phyloP scores from a whole-genome alignment of 2,113 vertebrate species.

The Regulus satrapa region DNA sequence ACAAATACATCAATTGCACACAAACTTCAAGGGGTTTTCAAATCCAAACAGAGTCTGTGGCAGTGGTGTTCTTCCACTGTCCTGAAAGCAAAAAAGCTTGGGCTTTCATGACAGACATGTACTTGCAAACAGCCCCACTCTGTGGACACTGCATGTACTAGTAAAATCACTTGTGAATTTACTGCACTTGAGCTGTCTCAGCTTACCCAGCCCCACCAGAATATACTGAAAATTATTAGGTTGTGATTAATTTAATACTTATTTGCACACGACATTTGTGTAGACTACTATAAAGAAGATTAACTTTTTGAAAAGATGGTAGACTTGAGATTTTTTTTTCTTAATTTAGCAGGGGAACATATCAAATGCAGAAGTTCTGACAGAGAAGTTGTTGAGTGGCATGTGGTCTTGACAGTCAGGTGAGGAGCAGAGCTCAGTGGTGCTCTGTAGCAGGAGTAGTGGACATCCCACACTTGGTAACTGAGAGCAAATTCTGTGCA shows the following conservation, averaged over 20 bases:
- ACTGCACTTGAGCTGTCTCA: background rate
- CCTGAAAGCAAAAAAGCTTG: background rate
- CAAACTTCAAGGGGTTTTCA: background rate
- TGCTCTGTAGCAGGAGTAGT: background rate
- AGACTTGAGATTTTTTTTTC: background rate
- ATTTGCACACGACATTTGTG: background rate
- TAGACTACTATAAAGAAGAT: background rate
- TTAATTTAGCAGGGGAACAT: background rate
- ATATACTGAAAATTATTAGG: background rate
- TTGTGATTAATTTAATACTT: background rate
- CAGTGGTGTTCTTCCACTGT: background rate
- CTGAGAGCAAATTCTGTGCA: background rate
- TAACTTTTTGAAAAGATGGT: background rate
- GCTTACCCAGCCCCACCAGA: background rate
- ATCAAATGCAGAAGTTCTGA: background rate
- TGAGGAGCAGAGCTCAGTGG: background rate
- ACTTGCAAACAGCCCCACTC: conserved; percentile 24
- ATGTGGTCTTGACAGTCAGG: rapidly evolving
- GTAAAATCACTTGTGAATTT: background rate
- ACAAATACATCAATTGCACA: background rate
- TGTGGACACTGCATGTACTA: background rate
- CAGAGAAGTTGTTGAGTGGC: background rate
- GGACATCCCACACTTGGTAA: background rate
- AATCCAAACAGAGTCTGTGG: background rate
- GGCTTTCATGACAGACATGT: background rate